Evolutionary conservation across 2,888 invertebrate species (phyloP), one percentile per base, ranked within the genome.

Genomic region (Rhyacophila evoluta): DNA sequence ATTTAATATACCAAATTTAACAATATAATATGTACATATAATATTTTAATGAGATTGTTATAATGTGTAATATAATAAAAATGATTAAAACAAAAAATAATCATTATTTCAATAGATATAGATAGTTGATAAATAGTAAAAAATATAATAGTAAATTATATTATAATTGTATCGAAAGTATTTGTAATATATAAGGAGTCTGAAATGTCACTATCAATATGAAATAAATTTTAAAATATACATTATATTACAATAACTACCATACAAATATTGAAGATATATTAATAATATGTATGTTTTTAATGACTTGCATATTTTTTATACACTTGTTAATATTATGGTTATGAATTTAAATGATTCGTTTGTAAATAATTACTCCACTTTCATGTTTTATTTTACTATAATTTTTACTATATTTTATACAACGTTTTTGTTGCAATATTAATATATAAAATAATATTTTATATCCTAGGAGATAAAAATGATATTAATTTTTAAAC

Each of bases 141-240:
- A 33, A 33, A 33, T 33, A 33, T 6, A n/a, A 33, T 6, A 33
- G 29, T 33, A 33, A 4, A 33, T 33, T 33, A 33, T 33, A 33
- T 2, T 33, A 33, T 33, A 33, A 4, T 33, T 33, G 19, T 55
- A 55, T 55, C 25, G 8, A 55, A 55, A 19, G 55, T 55, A 55
- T 55, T 55, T 55, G 29, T 55, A 55, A 55, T 55, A 55, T n/a
- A n/a, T 55, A 55, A 55, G 55, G 55, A 55, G 55, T 55, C 55
- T 55, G 55, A 55, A 55, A 55, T 55, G 55, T 55, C 55, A 55
- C 55, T 55, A 55, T 55, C 55, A 55, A 15, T 55, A 55, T 19
- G 15, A 25, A 55, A 25, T 55, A 55, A 55, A 19, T 41, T 41
- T 41, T 41, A 41, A 41, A 15, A 55, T 55, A 25, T 19, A 55